A percentile compares a stretch with the other conserved stretches of the same genome.
phyloP scores from a whole-genome alignment of 2,113 vertebrate genomes.

The Theristicus caerulescens region DNA sequence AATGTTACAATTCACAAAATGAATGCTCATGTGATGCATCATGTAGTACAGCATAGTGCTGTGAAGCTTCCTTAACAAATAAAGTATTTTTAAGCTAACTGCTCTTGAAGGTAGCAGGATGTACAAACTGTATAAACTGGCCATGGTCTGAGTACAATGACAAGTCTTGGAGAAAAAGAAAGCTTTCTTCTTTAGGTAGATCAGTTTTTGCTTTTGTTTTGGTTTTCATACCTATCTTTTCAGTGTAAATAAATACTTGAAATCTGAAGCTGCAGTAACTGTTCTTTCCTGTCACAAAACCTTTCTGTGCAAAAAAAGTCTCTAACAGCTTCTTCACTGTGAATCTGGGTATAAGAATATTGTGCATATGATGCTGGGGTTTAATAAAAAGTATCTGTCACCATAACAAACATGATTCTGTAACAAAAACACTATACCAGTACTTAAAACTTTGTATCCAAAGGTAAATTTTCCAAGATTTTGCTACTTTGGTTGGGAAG shows the following conservation, averaged over 20 bases:
- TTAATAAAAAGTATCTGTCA: neutral
- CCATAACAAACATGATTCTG: neutral
- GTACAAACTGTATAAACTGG: neutral
- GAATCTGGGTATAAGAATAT: neutral
- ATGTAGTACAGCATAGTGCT: neutral
- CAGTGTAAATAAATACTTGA: neutral
- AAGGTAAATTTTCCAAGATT: neutral
- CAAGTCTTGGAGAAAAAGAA: neutral
- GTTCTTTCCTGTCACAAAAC: neutral
- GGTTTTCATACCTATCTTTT: neutral
- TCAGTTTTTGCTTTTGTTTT: neutral
- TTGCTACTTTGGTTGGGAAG: neutral
- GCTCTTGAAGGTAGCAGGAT: neutral
- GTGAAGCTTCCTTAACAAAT: slow-evolving; percentile 21
- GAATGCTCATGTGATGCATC: slow-evolving; percentile 23
- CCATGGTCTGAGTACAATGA: neutral
- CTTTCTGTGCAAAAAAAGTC: neutral
- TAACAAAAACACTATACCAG: neutral
- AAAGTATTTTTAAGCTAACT: slow-evolving; percentile 14
- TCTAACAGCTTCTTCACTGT: neutral
- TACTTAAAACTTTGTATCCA: neutral
- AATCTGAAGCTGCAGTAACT: neutral
- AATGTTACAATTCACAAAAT: slow-evolving; percentile 50
- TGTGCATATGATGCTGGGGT: neutral
- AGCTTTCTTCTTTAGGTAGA: neutral